Percentiles rank a stretch among this genome's conserved stretches.
Evolutionary conservation across 2,797 vertebrate genomes (phyloP).

Genomic region (Channallabes apus): DNA sequence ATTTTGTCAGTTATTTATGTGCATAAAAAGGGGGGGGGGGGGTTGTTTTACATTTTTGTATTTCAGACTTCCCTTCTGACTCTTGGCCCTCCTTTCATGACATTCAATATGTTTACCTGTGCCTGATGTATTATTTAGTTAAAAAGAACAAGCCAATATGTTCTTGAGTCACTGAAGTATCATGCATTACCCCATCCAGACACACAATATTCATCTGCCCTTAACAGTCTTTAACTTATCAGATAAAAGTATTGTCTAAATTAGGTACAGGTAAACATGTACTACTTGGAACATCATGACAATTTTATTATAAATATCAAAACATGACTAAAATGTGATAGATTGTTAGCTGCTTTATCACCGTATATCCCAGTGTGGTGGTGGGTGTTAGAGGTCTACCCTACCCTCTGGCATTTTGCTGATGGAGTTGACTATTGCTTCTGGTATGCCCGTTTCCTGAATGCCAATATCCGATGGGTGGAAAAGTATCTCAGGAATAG

Average conservation of each 20-base stretch:
- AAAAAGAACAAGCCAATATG: too few species aligned
- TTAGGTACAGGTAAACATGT: neutral
- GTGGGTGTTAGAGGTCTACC: neutral
- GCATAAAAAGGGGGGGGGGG: too few species aligned
- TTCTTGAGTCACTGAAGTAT: too few species aligned
- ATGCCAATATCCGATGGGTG: constrained; percentile 96
- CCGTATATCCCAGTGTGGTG: neutral
- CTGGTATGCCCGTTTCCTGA: constrained; percentile 96
- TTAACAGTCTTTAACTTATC: too few species aligned
- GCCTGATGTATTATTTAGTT: too few species aligned
- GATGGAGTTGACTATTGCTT: constrained; percentile 90
- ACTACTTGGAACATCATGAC: neutral
- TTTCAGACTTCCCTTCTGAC: neutral
- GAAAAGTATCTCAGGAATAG: constrained; percentile 96
- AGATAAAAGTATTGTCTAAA: too few species aligned
- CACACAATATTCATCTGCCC: too few species aligned
- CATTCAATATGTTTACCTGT: neutral
- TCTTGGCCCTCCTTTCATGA: neutral
- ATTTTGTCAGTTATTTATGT: neutral
- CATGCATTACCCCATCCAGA: too few species aligned
- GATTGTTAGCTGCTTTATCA: constrained; percentile 6
- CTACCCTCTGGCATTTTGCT: constrained; percentile 91
- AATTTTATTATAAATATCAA: neutral
- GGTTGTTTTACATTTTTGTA: neutral
- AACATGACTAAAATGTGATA: neutral